A percentile compares a stretch with the other conserved stretches of the same genome.
phyloP scores from a whole-genome alignment of 2,888 invertebrate species.

The Leucoma salicis region DNA sequence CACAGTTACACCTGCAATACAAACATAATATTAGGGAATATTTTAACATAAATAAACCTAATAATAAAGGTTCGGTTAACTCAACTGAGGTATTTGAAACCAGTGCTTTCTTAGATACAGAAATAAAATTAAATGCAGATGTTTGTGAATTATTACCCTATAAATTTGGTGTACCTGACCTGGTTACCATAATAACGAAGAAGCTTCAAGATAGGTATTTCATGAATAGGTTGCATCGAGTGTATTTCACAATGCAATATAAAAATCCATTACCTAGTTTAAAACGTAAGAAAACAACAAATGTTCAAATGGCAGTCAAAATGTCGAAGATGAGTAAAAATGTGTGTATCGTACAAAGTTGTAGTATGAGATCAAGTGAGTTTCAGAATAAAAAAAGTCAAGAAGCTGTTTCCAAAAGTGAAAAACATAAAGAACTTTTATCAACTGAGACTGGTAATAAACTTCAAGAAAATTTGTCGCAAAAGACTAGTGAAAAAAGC shows the following conservation, averaged over 20 bases:
- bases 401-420: too few relatives aligned
- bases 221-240: slow-evolving; percentile 1
- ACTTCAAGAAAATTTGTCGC: neutral
- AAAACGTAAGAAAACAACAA: slow-evolving; percentile 5
- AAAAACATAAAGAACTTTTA: too few relatives aligned
- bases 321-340: slow-evolving; percentile 2
- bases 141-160: neutral
- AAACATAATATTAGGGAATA: neutral
- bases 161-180: slow-evolving; percentile 10
- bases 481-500: neutral
- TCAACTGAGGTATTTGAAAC: neutral
- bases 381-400: too few relatives aligned
- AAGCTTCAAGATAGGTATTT: slow-evolving; percentile 18
- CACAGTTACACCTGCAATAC: slow-evolving; percentile 4
- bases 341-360: too few relatives aligned
- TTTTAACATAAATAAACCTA: neutral
- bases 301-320: neutral
- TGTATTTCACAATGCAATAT: neutral
- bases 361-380: too few relatives aligned
- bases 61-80: neutral
- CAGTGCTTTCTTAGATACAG: neutral
- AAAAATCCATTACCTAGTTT: slow-evolving; percentile 4
- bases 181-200: slow-evolving; percentile 20
- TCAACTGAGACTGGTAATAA: too few relatives aligned
- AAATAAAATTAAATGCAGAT: neutral